A percentile compares a stretch with the other conserved stretches of the same genome.
These are phyloP conservation scores for Drosophila percnosoma DNA, from an alignment of 2,888 invertebrate genomes.

Conservation along the genomic window DNA sequence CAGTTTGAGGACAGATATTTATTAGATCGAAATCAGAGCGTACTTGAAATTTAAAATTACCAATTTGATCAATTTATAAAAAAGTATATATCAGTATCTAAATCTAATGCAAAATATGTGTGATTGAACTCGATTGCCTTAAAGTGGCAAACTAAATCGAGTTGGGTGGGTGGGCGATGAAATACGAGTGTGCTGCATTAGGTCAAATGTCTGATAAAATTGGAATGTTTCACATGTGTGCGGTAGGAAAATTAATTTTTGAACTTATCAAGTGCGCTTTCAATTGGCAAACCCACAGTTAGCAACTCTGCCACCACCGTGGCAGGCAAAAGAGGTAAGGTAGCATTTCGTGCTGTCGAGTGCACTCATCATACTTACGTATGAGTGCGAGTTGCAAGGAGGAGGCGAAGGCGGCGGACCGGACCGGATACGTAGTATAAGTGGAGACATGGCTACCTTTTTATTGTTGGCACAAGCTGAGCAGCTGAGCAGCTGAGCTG, in stretches of 20 bases:
- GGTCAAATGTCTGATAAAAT: constrained; percentile 58
- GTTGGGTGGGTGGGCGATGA: not conserved
- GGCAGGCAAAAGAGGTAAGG: constrained; percentile 31
- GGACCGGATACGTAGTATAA: constrained; percentile 33
- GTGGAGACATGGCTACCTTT: constrained; percentile 53
- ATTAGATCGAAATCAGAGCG: not conserved
- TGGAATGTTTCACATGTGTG: constrained; percentile 47
- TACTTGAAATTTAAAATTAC: not conserved
- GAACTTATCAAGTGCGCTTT: constrained; percentile 57
- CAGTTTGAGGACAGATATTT: not conserved
- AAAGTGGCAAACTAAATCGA: not conserved
- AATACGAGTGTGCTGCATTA: constrained; percentile 42
- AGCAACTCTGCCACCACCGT: not conserved
- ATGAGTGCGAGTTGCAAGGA: constrained; percentile 7
- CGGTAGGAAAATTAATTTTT: constrained; percentile 50
- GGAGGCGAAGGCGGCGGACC: not conserved
- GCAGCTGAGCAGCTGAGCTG: constrained; percentile 26
- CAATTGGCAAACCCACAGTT: constrained; percentile 36
- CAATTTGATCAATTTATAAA: not conserved
- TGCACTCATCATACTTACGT: constrained; percentile 75
- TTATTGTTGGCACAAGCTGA: constrained; percentile 61
- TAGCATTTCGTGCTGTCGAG: constrained; percentile 71
- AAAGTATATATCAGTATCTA: too few relatives aligned
- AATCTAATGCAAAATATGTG: not conserved
- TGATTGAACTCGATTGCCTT: not conserved